phyloP scores from a whole-genome alignment of 2,113 vertebrate species.

The Xyliphius kryptos region DNA sequence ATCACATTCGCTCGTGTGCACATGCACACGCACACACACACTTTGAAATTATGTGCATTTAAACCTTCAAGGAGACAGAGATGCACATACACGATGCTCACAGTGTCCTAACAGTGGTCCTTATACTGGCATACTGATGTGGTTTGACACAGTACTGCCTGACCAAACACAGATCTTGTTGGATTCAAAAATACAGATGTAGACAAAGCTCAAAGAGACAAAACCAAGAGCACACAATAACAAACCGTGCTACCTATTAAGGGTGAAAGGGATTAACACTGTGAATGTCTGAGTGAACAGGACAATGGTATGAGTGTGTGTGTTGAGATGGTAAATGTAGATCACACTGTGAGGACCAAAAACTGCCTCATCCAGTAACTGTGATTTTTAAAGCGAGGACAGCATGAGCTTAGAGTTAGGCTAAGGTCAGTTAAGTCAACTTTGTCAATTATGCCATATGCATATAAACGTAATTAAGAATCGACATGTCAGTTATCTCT shows the following conservation, averaged over 20 bases:
- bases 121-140: neutral
- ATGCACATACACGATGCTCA: slow-evolving; percentile 8
- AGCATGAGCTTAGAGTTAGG: no score
- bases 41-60: neutral
- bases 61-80: slow-evolving; percentile 1
- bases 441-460: no score
- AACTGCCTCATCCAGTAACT: no score
- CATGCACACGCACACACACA: neutral
- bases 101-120: slow-evolving; percentile 8
- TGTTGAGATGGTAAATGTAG: no score
- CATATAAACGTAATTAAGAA: no score
- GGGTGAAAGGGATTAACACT: no score
- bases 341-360: no score
- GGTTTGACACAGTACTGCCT: slow-evolving; percentile 3
- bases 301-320: no score
- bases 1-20: neutral
- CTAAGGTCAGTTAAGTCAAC: no score
- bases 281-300: no score
- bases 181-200: neutral
- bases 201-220: neutral
- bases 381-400: no score
- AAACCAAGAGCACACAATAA: slow-evolving; percentile 1
- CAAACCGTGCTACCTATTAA: neutral
- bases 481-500: no score
- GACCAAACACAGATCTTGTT: neutral